Base-by-base conservation (phyloP, 1,140 invertebrate species). In the Tribolium castaneum region DNA sequence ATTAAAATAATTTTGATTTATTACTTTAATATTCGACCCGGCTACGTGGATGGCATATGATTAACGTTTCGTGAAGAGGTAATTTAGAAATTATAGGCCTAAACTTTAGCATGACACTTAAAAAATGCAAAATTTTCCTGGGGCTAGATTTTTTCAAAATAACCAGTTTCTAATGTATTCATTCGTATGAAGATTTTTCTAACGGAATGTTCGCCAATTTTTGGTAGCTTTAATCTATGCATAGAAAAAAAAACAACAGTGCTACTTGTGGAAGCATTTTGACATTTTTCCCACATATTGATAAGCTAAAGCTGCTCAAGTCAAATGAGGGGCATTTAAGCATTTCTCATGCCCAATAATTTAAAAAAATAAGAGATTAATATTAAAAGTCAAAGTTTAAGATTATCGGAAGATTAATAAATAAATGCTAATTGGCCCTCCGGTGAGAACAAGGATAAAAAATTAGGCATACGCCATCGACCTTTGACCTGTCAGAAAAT, bases 1-100 rank as follows among this genome's bases (percentile, higher is more conserved):
- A 45, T 45, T 45, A 45, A 45, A 45, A 45, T 45, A 45, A 45
- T 45, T 66, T 66, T 66, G 59, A 66, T 66, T 66, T 66, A 66
- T 66, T 66, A 66, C n/a, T 35, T 66, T 66, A 34, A 66, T 66
- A 35, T 66, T 35, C 25, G 59, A 30, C 6, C 14, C 54, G 54
- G 10, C 10, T 59, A 35, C 59, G 59, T 66, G 59, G 10, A 13
- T 35, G 30, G 59, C 3, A 66, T 66, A 59, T 30, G 59, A 66
- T 35, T 66, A 35, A 10, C 59, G 25, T 12, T 35, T 34, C 30
- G 30, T 35, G 59, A 66, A 66, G 35, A n/a, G 34, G 16, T 59
- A 59, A 59, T 45, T 45, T 45, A 45, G 39, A 45, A 45, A 45
- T 45, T 45, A 45, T 45, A 45, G 39, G 39, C 39, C 39, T 45